Evolutionary conservation across 2,888 invertebrate species (phyloP).

Genomic region (Stenodera caucasica): DNA sequence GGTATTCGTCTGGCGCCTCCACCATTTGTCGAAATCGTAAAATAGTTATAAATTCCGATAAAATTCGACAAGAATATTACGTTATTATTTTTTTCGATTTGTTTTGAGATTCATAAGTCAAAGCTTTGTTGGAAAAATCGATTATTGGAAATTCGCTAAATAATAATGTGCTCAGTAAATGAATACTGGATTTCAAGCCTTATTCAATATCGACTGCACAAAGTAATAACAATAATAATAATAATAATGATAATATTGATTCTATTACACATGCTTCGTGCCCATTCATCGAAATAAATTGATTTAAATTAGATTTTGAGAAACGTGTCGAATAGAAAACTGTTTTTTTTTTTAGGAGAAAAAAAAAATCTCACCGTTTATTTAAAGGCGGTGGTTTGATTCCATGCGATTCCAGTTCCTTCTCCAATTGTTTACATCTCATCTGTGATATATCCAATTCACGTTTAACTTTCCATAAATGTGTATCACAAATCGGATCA

Average conservation of each 20-base stretch:
- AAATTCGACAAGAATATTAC: no score
- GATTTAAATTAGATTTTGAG: neutral
- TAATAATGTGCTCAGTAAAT: neutral
- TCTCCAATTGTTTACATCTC: conserved; percentile 83
- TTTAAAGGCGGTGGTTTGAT: conserved; percentile 77
- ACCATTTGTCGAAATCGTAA: no score
- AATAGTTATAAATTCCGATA: no score
- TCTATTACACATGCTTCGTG: conserved; percentile 12
- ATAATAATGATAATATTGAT: neutral
- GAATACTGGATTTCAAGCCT: neutral
- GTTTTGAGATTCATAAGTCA: no score
- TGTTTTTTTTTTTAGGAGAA: neutral
- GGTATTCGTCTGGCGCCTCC: no score
- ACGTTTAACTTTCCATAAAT: conserved; percentile 88
- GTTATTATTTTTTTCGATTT: no score
- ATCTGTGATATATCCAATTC: conserved; percentile 86
- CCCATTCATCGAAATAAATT: neutral
- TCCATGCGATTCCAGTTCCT: conserved; percentile 80
- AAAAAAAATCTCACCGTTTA: conserved; percentile 58
- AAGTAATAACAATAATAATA: neutral
- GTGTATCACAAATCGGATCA: conserved; percentile 79
- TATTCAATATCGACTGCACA: neutral
- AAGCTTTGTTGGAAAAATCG: neutral
- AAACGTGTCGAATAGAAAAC: neutral
- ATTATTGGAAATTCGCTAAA: neutral